These are phyloP conservation scores for Polyploca ridens DNA, from an alignment of 2,888 invertebrate species.

Conservation along the genomic window DNA sequence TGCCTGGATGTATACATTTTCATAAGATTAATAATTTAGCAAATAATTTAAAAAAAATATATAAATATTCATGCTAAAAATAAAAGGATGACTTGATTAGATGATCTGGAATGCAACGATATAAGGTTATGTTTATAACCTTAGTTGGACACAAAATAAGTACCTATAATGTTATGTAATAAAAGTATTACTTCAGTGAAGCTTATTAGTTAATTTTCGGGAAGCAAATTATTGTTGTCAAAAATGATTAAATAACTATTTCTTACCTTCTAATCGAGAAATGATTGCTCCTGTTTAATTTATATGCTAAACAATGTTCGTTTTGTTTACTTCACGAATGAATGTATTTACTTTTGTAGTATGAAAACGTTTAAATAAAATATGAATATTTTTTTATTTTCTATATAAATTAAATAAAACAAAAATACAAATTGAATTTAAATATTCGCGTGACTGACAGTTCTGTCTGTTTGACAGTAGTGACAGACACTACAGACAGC, in stretches of 20 bases:
- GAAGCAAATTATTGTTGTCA: neutral
- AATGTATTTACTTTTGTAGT: neutral
- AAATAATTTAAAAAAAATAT: conserved; percentile 26
- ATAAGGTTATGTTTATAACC: neutral
- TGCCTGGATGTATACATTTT: no score
- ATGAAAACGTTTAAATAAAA: neutral
- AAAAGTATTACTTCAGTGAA: neutral
- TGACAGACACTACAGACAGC: conserved; percentile 39
- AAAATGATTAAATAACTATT: neutral
- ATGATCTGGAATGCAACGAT: neutral
- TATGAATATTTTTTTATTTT: neutral
- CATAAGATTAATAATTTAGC: no score
- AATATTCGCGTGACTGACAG: conserved; percentile 25
- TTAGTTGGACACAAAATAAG: neutral
- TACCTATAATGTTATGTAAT: neutral
- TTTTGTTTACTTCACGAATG: neutral
- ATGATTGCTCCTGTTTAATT: neutral
- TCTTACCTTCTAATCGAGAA: conserved; percentile 1
- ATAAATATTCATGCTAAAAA: neutral
- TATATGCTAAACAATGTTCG: neutral
- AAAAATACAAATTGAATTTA: conserved; percentile 28
- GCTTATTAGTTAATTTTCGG: neutral
- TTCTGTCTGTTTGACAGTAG: conserved; percentile 10
- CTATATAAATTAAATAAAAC: neutral
- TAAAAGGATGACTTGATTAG: neutral